Conservation (phyloP, 2,113 vertebrate genomes). For the Mandrillus leucophaeus region DNA sequence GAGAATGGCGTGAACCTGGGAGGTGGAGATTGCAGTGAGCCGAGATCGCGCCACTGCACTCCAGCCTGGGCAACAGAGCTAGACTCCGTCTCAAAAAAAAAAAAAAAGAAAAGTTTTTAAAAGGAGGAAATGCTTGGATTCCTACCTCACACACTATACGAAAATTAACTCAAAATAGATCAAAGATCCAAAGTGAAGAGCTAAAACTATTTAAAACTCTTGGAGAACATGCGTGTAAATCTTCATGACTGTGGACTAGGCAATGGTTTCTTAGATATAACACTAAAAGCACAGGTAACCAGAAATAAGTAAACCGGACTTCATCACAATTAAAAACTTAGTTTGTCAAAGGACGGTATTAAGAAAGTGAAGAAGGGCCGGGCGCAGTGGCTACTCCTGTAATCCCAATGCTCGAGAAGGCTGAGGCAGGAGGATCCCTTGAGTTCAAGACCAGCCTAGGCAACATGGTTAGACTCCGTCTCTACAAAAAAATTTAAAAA, state of each 20-base stretch:
- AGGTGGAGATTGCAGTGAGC: too few species aligned
- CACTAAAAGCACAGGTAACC: too few species aligned
- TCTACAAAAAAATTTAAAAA: neutral
- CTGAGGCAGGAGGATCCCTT: neutral
- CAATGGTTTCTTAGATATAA: too few species aligned
- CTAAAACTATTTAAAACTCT: neutral
- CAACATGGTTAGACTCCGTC: neutral
- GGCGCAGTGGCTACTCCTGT: neutral
- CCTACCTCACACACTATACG: neutral
- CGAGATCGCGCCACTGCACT: too few species aligned
- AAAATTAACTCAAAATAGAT: neutral
- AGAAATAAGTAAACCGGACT: neutral
- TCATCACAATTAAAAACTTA: neutral
- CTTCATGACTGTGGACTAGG: too few species aligned
- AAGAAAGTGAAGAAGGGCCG: neutral
- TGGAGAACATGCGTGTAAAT: neutral
- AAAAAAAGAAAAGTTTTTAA: too few species aligned
- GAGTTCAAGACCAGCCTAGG: neutral
- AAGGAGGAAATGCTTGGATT: neutral
- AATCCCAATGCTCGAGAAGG: neutral
- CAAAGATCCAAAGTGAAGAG: neutral
- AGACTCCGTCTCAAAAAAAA: too few species aligned
- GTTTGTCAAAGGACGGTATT: neutral
- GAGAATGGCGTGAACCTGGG: too few species aligned
- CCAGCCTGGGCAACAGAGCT: too few species aligned